Percentiles rank a stretch among this genome's conserved stretches.
Conservation (phyloP, 2,888 invertebrate genomes). For the Drosophila colorata region DNA sequence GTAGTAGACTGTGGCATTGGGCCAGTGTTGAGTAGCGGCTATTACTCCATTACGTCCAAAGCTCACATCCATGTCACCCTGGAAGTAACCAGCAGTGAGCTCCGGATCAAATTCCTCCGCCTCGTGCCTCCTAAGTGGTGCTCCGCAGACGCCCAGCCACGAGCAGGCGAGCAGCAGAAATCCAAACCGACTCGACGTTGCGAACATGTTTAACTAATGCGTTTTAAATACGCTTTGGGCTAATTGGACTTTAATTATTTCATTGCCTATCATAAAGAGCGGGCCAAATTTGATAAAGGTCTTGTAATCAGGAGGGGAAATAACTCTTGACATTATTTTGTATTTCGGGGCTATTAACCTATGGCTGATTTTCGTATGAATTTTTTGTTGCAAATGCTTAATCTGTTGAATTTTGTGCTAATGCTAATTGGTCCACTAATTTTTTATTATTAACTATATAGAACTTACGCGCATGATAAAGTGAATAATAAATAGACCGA, state of each 20-base stretch:
- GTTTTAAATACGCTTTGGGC: background rate
- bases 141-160: constrained; percentile 10
- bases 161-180: constrained; percentile 15
- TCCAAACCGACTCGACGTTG: constrained; percentile 21
- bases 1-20: constrained; percentile 89
- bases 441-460: no score
- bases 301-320: background rate
- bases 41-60: constrained; percentile 87
- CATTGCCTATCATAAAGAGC: constrained; percentile 14
- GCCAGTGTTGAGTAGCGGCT: constrained; percentile 87
- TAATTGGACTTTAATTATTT: constrained; percentile 13
- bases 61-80: constrained; percentile 91
- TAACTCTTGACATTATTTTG: background rate
- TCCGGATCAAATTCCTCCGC: constrained; percentile 87
- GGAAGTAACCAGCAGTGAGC: constrained; percentile 90
- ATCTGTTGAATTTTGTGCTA: background rate
- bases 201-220: constrained; percentile 51
- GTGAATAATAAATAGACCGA: no score
- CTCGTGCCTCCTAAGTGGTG: constrained; percentile 2
- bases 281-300: background rate
- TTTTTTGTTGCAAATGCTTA: background rate
- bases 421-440: no score
- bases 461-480: no score
- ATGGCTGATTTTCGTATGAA: background rate
- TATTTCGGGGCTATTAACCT: background rate